These are phyloP conservation scores for Mesorhabditis sp. DNA, from an alignment of 2,888 invertebrate species.

Conservation along the genomic window DNA sequence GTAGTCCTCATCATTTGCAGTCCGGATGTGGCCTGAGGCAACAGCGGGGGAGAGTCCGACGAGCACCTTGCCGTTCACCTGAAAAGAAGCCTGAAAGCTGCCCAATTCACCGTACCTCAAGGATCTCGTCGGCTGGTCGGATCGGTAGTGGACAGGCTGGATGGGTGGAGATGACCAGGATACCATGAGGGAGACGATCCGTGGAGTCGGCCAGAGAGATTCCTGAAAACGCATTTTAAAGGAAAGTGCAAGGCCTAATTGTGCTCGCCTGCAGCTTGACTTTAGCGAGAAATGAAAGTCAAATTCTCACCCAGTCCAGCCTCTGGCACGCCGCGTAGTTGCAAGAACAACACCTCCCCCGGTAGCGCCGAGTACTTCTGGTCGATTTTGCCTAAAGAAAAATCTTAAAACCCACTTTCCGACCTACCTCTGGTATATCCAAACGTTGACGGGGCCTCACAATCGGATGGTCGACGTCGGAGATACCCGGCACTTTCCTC, in stretches of 20 bases:
- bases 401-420: background rate
- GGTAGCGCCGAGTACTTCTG: slow-evolving; percentile 82
- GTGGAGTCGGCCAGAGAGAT: slow-evolving; percentile 88
- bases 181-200: slow-evolving; percentile 15
- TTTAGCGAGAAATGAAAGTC: background rate
- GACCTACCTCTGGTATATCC: slow-evolving; percentile 19
- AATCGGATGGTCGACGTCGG: slow-evolving; percentile 66
- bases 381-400: slow-evolving; percentile 77
- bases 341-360: slow-evolving; percentile 69
- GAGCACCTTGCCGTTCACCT: slow-evolving; percentile 89
- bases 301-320: slow-evolving; percentile 68
- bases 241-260: background rate
- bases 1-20: slow-evolving; percentile 40
- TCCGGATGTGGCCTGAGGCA: slow-evolving; percentile 88
- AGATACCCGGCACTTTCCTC: slow-evolving; percentile 52
- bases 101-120: slow-evolving; percentile 69
- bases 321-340: slow-evolving; percentile 71
- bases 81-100: slow-evolving; percentile 38
- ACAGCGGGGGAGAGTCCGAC: slow-evolving; percentile 92
- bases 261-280: background rate
- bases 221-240: slow-evolving; percentile 58
- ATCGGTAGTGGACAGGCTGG: slow-evolving; percentile 77
- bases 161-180: slow-evolving; percentile 21
- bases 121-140: slow-evolving; percentile 85
- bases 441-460: slow-evolving; percentile 65